Percentiles rank a stretch among this genome's conserved stretches.
Conservation (phyloP, 1,140 invertebrate species). For the Drosophila bocki region DNA sequence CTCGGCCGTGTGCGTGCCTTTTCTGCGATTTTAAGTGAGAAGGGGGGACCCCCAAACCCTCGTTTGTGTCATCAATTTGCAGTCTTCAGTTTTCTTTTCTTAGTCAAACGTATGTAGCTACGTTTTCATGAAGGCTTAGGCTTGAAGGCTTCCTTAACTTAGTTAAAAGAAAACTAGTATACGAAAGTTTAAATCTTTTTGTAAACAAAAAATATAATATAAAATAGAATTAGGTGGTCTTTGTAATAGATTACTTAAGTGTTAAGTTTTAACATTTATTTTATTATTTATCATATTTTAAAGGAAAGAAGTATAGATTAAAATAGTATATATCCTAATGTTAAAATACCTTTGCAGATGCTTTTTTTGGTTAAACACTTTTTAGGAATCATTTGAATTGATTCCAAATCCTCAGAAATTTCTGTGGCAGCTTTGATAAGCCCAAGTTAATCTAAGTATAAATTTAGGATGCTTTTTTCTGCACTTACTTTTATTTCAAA, state of each 20-base stretch:
- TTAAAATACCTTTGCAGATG: neutral
- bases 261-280: neutral
- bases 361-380: neutral
- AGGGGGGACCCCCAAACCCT: too few species aligned
- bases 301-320: too few species aligned
- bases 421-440: too few species aligned
- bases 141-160: neutral
- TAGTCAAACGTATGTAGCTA: neutral
- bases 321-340: neutral
- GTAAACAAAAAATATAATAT: too few species aligned
- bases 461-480: neutral
- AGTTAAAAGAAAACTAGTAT: neutral
- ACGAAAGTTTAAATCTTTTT: neutral
- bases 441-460: too few species aligned
- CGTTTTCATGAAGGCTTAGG: neutral
- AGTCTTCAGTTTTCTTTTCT: neutral
- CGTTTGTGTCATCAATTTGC: neutral
- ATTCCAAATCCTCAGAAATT: neutral
- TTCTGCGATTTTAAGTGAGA: slow-evolving; percentile 26
- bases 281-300: too few species aligned
- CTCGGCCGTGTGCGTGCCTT: slow-evolving; percentile 40
- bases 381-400: neutral
- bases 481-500: neutral
- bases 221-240: neutral
- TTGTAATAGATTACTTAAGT: neutral